phyloP scores from a whole-genome alignment of 2,888 invertebrate genomes.

The Ennomos erosarius region DNA sequence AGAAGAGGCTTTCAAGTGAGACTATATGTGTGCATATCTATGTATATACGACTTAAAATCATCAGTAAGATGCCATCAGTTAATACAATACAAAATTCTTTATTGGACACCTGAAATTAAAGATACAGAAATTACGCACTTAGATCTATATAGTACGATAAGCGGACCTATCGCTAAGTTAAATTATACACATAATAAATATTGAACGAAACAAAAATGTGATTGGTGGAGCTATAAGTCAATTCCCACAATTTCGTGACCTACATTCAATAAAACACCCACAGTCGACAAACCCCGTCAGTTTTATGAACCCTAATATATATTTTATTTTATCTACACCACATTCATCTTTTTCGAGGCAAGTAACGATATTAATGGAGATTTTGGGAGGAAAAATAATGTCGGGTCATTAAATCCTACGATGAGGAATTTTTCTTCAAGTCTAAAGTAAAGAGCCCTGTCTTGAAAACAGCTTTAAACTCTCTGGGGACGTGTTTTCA shows the following conservation, averaged over 20 bases:
- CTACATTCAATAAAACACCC: slow-evolving; percentile 55
- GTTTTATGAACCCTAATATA: slow-evolving; percentile 57
- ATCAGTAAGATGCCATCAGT: too few species aligned
- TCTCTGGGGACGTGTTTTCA: slow-evolving; percentile 31
- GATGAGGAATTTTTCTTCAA: slow-evolving; percentile 36
- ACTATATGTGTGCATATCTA: too few species aligned
- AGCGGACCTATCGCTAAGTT: too few species aligned
- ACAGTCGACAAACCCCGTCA: slow-evolving; percentile 52
- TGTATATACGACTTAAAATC: too few species aligned
- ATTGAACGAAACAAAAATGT: neutral
- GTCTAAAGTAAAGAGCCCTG: slow-evolving; percentile 12
- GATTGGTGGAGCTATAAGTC: slow-evolving; percentile 7
- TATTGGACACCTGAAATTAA: too few species aligned
- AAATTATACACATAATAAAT: too few species aligned
- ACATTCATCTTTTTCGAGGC: slow-evolving; percentile 57
- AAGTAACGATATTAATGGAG: slow-evolving; percentile 50
- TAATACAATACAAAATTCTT: too few species aligned
- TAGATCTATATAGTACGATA: too few species aligned
- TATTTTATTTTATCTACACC: slow-evolving; percentile 59
- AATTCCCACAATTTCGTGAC: slow-evolving; percentile 14
- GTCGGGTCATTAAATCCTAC: slow-evolving; percentile 40
- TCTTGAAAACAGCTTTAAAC: slow-evolving; percentile 25
- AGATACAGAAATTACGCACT: too few species aligned
- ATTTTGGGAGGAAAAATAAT: slow-evolving; percentile 45
- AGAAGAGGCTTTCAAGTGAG: too few species aligned